Conservation (phyloP, 2,797 vertebrate genomes). For the Rhynchotus rufescens region DNA sequence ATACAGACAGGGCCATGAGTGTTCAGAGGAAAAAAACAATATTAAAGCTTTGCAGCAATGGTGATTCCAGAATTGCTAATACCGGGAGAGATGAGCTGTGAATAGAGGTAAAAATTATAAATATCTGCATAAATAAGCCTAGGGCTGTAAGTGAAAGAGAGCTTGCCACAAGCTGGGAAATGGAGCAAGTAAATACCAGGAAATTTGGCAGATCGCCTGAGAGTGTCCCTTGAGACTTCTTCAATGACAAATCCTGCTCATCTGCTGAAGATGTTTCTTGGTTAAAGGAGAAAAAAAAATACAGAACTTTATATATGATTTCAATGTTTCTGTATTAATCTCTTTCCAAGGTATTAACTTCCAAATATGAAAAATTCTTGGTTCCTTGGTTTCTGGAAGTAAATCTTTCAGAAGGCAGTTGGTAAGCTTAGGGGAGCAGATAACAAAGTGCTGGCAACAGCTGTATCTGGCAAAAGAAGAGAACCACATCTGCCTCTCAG, state of each 20-base stretch:
- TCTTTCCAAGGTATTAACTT: slow-evolving; percentile 52
- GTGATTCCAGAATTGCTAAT: neutral
- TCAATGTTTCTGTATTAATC: slow-evolving; percentile 36
- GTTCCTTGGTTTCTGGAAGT: slow-evolving; percentile 44
- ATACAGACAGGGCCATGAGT: neutral
- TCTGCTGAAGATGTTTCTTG: neutral
- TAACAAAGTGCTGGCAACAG: slow-evolving; percentile 40
- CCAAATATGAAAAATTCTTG: slow-evolving; percentile 49
- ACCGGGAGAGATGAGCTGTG: neutral
- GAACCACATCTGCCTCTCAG: slow-evolving; percentile 13
- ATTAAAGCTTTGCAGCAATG: neutral
- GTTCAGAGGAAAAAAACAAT: neutral
- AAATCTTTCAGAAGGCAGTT: slow-evolving; percentile 34
- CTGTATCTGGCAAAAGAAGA: slow-evolving; percentile 25
- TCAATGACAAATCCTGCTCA: neutral
- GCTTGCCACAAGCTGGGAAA: slow-evolving; percentile 7
- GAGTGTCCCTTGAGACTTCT: neutral
- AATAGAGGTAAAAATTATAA: neutral
- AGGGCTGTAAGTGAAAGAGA: neutral
- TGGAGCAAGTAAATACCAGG: neutral
- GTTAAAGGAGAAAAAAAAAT: neutral
- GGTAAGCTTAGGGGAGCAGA: slow-evolving; percentile 31
- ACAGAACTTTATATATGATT: neutral
- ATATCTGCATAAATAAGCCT: neutral
- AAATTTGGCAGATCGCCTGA: neutral